Evolutionary conservation across 2,888 invertebrate genomes (phyloP).

Genomic region (Drosophila putrida): DNA sequence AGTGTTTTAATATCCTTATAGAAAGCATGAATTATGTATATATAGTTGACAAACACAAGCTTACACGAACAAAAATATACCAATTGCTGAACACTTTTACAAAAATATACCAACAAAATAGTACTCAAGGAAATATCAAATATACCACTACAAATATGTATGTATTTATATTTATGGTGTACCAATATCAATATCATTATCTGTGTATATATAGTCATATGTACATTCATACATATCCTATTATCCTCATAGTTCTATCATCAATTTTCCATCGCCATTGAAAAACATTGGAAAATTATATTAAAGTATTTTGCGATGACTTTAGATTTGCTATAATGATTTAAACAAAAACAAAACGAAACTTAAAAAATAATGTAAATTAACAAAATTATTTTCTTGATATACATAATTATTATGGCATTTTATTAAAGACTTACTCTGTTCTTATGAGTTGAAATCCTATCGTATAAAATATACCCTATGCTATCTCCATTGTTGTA

Average conservation of each 20-base stretch:
- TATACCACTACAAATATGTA: constrained; percentile 10
- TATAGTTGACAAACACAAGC: constrained; percentile 15
- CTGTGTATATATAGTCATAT: constrained; percentile 34
- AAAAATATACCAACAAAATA: constrained; percentile 75
- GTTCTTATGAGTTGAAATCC: constrained; percentile 40
- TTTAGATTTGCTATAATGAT: constrained; percentile 35
- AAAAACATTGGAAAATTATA: constrained; percentile 58
- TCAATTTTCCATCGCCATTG: constrained; percentile 65
- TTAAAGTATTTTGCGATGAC: constrained; percentile 55
- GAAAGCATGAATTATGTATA: constrained; percentile 5
- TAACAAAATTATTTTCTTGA: constrained; percentile 18
- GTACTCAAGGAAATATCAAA: constrained; percentile 32
- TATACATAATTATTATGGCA: constrained; percentile 20
- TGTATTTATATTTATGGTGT: constrained; percentile 13
- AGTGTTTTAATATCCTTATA: constrained; percentile 15
- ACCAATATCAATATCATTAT: constrained; percentile 26
- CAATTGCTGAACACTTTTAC: constrained; percentile 32
- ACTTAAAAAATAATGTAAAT: background rate
- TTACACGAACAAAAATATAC: constrained; percentile 55
- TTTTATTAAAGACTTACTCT: constrained; percentile 12
- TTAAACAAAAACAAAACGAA: background rate
- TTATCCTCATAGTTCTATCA: constrained; percentile 52
- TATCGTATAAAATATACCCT: constrained; percentile 34
- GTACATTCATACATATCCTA: constrained; percentile 22
- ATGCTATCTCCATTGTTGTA: constrained; percentile 61